Percentiles rank a stretch among this genome's conserved stretches.
Evolutionary conservation across 2,888 invertebrate species (phyloP).

Genomic region (Hypercompe scribonia): DNA sequence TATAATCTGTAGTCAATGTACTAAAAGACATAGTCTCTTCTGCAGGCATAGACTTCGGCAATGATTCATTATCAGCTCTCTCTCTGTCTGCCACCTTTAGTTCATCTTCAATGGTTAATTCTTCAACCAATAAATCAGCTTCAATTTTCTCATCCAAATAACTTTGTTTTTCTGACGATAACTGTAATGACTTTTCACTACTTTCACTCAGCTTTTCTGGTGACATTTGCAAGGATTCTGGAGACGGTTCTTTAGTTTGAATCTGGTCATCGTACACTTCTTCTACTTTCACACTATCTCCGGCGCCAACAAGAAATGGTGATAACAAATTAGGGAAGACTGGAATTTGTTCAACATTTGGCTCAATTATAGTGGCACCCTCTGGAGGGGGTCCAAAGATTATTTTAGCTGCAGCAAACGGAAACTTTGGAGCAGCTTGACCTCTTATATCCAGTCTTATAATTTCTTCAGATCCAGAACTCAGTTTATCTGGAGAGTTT

Average conservation of each 20-base stretch:
- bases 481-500: constrained; percentile 59
- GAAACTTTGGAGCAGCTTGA: constrained; percentile 72
- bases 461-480: constrained; percentile 80
- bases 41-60: constrained; percentile 72
- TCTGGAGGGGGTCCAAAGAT: constrained; percentile 81
- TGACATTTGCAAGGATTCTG: constrained; percentile 39
- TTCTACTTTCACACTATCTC: constrained; percentile 65
- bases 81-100: constrained; percentile 61
- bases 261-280: constrained; percentile 63
- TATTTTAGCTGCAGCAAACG: constrained; percentile 73
- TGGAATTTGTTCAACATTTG: constrained; percentile 66
- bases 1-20: constrained; percentile 90
- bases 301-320: constrained; percentile 74
- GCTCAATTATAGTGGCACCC: constrained; percentile 68
- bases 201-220: constrained; percentile 50
- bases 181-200: constrained; percentile 57
- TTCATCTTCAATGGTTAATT: constrained; percentile 72
- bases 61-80: constrained; percentile 61
- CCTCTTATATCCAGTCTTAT: constrained; percentile 84
- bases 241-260: constrained; percentile 50
- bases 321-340: constrained; percentile 75
- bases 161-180: constrained; percentile 60
- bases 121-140: constrained; percentile 76
- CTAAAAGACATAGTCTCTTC: constrained; percentile 82
- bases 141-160: constrained; percentile 71